These are phyloP conservation scores for Sisor rabdophorus DNA, from an alignment of 2,113 vertebrate genomes.

Conservation along the genomic window DNA sequence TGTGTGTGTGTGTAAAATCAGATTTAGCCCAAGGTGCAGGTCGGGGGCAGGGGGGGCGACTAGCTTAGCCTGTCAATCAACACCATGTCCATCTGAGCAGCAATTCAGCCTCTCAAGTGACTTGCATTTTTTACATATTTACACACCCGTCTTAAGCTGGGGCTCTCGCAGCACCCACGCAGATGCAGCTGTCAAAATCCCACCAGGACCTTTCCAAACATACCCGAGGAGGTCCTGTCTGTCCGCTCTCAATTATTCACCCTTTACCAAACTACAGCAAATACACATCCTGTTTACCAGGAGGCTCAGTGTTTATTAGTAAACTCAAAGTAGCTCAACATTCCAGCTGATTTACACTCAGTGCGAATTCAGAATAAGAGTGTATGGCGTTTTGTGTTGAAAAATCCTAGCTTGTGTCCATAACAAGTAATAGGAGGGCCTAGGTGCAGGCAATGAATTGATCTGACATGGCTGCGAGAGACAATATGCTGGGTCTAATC, in stretches of 20 bases:
- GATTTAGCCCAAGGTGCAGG: not conserved
- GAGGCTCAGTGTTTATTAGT: constrained; percentile 15
- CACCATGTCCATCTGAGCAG: constrained; percentile 60
- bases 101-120: constrained; percentile 60
- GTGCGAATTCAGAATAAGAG: not conserved
- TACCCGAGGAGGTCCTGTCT: constrained; percentile 18
- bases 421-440: not conserved
- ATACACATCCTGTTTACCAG: constrained; percentile 33
- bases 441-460: not conserved
- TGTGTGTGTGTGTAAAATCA: constrained; percentile 16
- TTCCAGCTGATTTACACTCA: not conserved
- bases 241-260: constrained; percentile 32
- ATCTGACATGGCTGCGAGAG: not conserved
- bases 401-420: not conserved
- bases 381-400: not conserved
- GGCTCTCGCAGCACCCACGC: constrained; percentile 14
- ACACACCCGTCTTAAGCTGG: constrained; percentile 55
- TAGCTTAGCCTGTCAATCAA: constrained; percentile 67
- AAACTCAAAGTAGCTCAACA: not conserved
- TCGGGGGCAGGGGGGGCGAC: constrained; percentile 20
- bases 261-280: constrained; percentile 2
- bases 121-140: constrained; percentile 65
- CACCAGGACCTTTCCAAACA: constrained; percentile 44
- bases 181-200: constrained; percentile 49
- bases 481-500: not conserved